Base-by-base conservation (phyloP, 2,888 invertebrate species). In the Eledona agricola region DNA sequence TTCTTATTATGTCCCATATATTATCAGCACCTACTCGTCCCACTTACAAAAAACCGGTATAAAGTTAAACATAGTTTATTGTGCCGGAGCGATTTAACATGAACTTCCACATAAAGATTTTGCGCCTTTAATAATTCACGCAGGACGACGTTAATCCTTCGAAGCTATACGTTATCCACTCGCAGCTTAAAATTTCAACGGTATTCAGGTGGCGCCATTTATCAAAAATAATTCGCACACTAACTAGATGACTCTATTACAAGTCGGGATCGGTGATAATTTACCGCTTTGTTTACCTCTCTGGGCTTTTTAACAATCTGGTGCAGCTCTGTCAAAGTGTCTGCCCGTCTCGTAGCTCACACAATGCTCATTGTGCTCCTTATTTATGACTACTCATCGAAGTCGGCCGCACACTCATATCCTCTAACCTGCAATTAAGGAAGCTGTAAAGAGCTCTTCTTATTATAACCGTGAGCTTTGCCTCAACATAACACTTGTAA, bases 41-140 rank as follows among this genome's bases (percentile, higher is more conserved):
- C 25, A 49, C 51, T 28, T 55, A 62, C 62, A 60, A 61, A 60
- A 55, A 63, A 63, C 65, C 62, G 61, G 62, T 64, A 64, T 54
- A 53, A 45, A 40, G 46, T 57, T 50, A 66, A 69, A 64, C 62
- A 67, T 68, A 62, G 58, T 69, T 71, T 71, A 71, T 70, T 71
- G 64, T 70, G 63, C 57, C 57, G 61, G 65, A 60, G 65, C 69
- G 69, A 67, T 69, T 69, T 66, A 67, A 72, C 69, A 70, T 69
- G 70, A 69, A 68, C 71, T 69, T 72, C 64, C 60, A 67, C 69
- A 68, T 70, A 70, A 69, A 72, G 66, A 62, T 67, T 63, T 63
- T 52, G 61, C 63, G 62, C 56, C 57, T 55, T 34, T 57, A 58
- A 70, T 70, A 68, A 69, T 54, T 72, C 70, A 70, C 51, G 46